These are phyloP conservation scores for Heteromurus nitidus DNA, from an alignment of 2,888 invertebrate species.

Conservation along the genomic window DNA sequence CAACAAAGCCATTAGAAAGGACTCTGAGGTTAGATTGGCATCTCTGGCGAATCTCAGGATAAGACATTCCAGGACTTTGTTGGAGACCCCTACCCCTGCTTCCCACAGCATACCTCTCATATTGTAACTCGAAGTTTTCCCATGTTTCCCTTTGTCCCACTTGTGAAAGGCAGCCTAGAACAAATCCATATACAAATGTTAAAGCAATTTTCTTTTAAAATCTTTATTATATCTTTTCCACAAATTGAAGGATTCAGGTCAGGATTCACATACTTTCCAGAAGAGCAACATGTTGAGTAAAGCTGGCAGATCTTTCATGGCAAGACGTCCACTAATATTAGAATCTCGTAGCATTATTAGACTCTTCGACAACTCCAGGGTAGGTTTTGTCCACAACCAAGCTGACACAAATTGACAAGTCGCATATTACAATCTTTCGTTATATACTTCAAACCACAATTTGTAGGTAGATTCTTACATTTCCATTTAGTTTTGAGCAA, in stretches of 20 bases:
- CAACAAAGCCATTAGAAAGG: conserved; percentile 82
- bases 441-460: no score
- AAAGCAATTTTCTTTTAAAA: neutral
- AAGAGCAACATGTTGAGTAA: conserved; percentile 81
- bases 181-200: conserved; percentile 11
- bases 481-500: conserved; percentile 80
- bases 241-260: neutral
- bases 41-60: conserved; percentile 82
- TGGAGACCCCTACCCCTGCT: conserved; percentile 83
- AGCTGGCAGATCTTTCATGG: conserved; percentile 80
- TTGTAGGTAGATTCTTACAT: conserved; percentile 74
- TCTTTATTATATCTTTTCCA: neutral
- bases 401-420: conserved; percentile 75
- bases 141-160: conserved; percentile 78
- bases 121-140: conserved; percentile 81
- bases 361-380: conserved; percentile 82
- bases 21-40: conserved; percentile 79
- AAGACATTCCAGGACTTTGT: conserved; percentile 85
- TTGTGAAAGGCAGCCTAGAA: conserved; percentile 81
- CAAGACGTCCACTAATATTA: conserved; percentile 81
- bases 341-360: conserved; percentile 83
- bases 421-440: no score
- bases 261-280: conserved; percentile 78
- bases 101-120: conserved; percentile 82
- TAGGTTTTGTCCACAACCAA: conserved; percentile 80